Evolutionary conservation across 2,113 vertebrate genomes (phyloP), one percentile per base, ranked within the genome.

Genomic region (Sinocyclocheilus anshuiensis): DNA sequence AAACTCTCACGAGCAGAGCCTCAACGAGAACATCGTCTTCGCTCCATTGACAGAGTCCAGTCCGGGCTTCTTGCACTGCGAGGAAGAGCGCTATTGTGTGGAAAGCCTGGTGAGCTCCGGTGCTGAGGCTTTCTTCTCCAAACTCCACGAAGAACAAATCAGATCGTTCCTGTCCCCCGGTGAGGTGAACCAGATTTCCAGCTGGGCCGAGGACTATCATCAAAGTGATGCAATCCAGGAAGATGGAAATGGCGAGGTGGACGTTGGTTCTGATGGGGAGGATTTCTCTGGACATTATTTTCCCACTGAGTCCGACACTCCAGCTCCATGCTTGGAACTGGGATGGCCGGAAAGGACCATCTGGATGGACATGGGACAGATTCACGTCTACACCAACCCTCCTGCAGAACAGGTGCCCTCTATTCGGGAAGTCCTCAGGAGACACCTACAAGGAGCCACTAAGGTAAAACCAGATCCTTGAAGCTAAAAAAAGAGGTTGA

Each of bases 351-450:
- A 95, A 22, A 91, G 71, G 5, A 29, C 24, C 0, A 6, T 77
- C 33, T 95, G 95, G 94, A 91, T 88, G 53, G 91, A 90, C 2
- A 89, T 89, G 77, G 94, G 90, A 0, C 87, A 87, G 2, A 91
- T 92, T 0, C 88, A 88, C 7, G 92, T 97, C 26, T 94, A 96
- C 89, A 96, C 95, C 10, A 96, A 93, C 83, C 96, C 96, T 0
- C 95, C 97, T 0, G 75, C 86, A 0, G 94, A 95, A 3, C 94
- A 94, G 57, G 88, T 92, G 0, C 95, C 95, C 0, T 89, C 93
- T 3, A 92, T 97, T 88, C 96, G 97, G 87, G 95, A 96, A 88
- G 87, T 98, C 86, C 91, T 97, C 77, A 94, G 94, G 45, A 92
- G 77, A 36, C 91, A 95, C 18, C 89, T 98, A 74, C 97, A 96